phyloP scores from a whole-genome alignment of 2,797 vertebrate genomes.

The Microtus agrestis region DNA sequence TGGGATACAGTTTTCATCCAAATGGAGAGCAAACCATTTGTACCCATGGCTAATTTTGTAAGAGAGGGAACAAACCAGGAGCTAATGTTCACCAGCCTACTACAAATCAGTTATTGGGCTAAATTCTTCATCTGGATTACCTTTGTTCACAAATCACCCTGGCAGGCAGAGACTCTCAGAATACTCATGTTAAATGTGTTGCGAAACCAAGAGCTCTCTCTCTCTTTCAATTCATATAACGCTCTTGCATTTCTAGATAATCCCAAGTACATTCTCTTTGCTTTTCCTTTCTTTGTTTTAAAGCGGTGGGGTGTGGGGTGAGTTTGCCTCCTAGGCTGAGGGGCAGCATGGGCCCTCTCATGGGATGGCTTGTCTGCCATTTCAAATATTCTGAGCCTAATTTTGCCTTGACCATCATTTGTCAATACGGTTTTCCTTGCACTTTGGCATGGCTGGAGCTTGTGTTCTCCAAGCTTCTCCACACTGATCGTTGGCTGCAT shows the following conservation, averaged over 20 bases:
- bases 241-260: conserved; percentile 43
- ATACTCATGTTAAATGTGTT: conserved; percentile 2
- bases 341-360: background rate
- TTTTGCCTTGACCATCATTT: conserved; percentile 48
- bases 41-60: conserved; percentile 45
- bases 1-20: conserved; percentile 45
- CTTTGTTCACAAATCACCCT: background rate
- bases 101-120: background rate
- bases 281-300: background rate
- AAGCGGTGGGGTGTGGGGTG: background rate
- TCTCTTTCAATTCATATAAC: conserved; percentile 31
- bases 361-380: background rate
- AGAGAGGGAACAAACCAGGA: conserved; percentile 10
- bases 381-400: conserved; percentile 28
- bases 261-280: conserved; percentile 26
- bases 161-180: background rate
- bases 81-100: conserved; percentile 11
- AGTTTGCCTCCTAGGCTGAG: background rate
- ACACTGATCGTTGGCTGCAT: background rate
- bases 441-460: background rate
- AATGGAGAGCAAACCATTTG: conserved; percentile 21
- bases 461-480: background rate
- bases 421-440: background rate
- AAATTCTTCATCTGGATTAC: conserved; percentile 27
- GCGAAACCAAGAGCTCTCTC: conserved; percentile 28